These are phyloP conservation scores for Antigone vipio DNA, from an alignment of 2,113 vertebrate species.

Conservation along the genomic window DNA sequence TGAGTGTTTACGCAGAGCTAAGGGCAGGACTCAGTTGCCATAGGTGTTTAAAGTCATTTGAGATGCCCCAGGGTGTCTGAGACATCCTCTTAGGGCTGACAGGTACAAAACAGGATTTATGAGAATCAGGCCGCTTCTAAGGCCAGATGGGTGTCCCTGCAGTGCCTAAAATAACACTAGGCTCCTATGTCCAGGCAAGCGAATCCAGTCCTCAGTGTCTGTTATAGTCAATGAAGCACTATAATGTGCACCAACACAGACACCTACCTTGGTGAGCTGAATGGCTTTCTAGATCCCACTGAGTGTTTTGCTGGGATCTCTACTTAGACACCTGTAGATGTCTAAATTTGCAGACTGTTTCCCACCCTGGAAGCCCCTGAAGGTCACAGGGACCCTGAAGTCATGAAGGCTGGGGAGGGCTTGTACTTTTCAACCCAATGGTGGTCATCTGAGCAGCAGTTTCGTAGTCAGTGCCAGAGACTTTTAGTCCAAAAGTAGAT, in stretches of 20 bases:
- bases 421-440: not conserved
- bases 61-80: not conserved
- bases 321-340: not conserved
- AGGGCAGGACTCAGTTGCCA: not conserved
- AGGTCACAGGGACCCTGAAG: not conserved
- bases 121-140: not conserved
- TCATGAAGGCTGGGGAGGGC: not conserved
- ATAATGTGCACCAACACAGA: not conserved
- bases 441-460: not conserved
- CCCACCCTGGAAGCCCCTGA: not conserved
- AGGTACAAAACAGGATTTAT: constrained; percentile 4
- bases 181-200: not conserved
- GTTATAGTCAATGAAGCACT: not conserved
- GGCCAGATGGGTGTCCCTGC: not conserved
- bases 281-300: not conserved
- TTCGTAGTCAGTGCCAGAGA: not conserved
- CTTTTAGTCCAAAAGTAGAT: not conserved
- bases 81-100: not conserved
- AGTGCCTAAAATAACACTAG: not conserved
- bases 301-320: not conserved
- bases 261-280: not conserved
- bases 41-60: not conserved
- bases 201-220: not conserved
- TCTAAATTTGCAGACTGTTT: not conserved
- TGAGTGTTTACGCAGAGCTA: not conserved